Evolutionary conservation across 1,140 invertebrate genomes (phyloP).

Genomic region (Nixonia krombeini): DNA sequence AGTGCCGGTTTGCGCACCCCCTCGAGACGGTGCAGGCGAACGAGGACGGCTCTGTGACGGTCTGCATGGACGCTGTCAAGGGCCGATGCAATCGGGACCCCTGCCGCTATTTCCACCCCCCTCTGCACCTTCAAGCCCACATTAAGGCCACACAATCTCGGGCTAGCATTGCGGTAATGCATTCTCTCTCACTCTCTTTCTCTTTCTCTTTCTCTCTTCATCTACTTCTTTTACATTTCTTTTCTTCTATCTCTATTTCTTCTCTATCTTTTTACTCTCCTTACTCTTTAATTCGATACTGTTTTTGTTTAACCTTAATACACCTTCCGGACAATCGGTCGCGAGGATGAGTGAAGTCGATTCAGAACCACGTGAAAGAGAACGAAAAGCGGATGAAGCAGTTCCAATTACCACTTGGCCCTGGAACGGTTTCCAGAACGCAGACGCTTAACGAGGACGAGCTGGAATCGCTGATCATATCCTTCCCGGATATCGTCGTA

Average conservation of each 20-base stretch:
- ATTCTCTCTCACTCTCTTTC: conserved; percentile 73
- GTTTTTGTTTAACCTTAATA: background rate
- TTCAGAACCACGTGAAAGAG: too few relatives aligned
- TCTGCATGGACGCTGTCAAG: conserved; percentile 99
- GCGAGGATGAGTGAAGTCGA: too few relatives aligned
- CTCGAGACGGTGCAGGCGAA: conserved; percentile 92
- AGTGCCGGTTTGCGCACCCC: conserved; percentile 98
- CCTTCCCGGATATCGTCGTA: background rate
- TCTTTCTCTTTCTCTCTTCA: conserved; percentile 65
- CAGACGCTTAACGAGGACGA: background rate
- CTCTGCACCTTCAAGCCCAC: conserved; percentile 98
- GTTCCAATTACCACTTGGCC: background rate
- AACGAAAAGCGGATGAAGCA: too few relatives aligned
- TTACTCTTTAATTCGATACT: conserved; percentile 23
- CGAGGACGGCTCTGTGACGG: conserved; percentile 96
- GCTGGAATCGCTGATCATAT: background rate
- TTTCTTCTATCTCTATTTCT: conserved; percentile 48
- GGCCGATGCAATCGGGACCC: conserved; percentile 95
- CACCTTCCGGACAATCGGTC: too few relatives aligned
- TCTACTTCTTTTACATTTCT: conserved; percentile 49
- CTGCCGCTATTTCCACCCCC: conserved; percentile 97
- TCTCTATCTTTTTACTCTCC: conserved; percentile 46
- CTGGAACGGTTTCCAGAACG: conserved; percentile 4
- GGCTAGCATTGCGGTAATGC: conserved; percentile 92
- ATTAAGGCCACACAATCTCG: conserved; percentile 96